Conservation (phyloP, 2,113 vertebrate species). For the Actenoides lindsayi region DNA sequence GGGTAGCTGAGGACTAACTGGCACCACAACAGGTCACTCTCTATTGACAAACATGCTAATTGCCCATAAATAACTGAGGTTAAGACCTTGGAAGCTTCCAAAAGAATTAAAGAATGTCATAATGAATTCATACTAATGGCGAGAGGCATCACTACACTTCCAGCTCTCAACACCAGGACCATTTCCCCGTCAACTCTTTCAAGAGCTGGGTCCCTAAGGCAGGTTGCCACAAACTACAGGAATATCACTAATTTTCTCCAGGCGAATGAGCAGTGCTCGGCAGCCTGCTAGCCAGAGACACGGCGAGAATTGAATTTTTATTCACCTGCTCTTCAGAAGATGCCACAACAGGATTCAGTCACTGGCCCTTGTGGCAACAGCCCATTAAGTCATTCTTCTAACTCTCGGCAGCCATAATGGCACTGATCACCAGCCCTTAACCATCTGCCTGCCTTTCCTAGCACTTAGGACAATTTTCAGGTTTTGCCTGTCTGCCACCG, state of each 20-base stretch:
- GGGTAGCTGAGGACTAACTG: not conserved
- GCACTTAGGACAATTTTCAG: not conserved
- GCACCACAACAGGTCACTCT: not conserved
- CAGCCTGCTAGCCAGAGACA: not conserved
- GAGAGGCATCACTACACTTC: not conserved
- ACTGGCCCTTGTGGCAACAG: not conserved
- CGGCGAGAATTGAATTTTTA: not conserved
- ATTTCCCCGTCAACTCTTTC: not conserved
- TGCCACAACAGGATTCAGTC: not conserved
- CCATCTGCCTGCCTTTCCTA: not conserved
- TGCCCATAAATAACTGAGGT: not conserved
- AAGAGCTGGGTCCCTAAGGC: not conserved
- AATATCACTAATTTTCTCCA: not conserved
- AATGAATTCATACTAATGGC: not conserved
- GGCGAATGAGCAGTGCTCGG: accelerated
- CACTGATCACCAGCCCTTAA: not conserved
- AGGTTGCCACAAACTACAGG: not conserved
- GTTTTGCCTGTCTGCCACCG: conserved; percentile 40
- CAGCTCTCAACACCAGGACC: not conserved
- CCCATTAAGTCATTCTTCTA: not conserved
- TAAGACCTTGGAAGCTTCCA: not conserved
- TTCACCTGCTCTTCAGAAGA: not conserved
- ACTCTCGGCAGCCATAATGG: not conserved
- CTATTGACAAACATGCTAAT: not conserved
- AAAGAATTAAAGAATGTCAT: not conserved